phyloP scores from a whole-genome alignment of 1,140 invertebrate genomes.

The Leptestheria dahalacensis region DNA sequence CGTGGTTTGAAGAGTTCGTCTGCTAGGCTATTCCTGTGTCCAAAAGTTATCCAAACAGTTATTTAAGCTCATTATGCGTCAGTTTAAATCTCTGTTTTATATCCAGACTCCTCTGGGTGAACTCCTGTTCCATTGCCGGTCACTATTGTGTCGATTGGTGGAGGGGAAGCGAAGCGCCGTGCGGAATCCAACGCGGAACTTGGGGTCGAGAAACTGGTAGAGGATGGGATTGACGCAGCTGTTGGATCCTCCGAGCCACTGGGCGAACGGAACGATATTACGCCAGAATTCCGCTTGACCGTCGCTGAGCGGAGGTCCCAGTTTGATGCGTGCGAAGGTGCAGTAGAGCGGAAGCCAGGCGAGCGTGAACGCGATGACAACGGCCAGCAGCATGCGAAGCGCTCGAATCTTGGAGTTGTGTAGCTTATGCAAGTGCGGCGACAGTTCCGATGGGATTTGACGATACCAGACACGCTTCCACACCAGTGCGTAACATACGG shows the following conservation, averaged over 20 bases:
- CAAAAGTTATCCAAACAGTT: no score
- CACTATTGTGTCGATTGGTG: not conserved
- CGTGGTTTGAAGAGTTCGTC: no score
- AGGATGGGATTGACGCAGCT: slow-evolving; percentile 37
- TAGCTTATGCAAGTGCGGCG: not conserved
- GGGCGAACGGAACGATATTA: slow-evolving; percentile 38
- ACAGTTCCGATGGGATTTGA: slow-evolving; percentile 13
- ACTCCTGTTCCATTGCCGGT: not conserved
- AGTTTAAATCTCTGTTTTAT: no score
- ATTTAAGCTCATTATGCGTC: no score
- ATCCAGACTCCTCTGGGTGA: not conserved
- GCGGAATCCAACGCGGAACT: slow-evolving; percentile 4
- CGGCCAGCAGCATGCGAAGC: slow-evolving; percentile 46
- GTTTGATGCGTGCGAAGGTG: slow-evolving; percentile 33
- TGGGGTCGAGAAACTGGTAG: slow-evolving; percentile 34
- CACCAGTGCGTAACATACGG: slow-evolving; percentile 38
- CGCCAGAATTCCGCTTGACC: slow-evolving; percentile 27
- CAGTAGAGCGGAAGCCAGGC: slow-evolving; percentile 49
- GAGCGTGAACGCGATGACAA: slow-evolving; percentile 43
- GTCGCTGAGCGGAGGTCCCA: slow-evolving; percentile 22
- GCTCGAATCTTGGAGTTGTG: slow-evolving; percentile 31
- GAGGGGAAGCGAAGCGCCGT: not conserved
- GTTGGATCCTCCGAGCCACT: slow-evolving; percentile 45
- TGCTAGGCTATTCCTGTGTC: no score
- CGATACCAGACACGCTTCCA: slow-evolving; percentile 31